These are phyloP conservation scores for Vollenhovia emeryi DNA, from an alignment of 1,140 invertebrate species.

Conservation along the genomic window DNA sequence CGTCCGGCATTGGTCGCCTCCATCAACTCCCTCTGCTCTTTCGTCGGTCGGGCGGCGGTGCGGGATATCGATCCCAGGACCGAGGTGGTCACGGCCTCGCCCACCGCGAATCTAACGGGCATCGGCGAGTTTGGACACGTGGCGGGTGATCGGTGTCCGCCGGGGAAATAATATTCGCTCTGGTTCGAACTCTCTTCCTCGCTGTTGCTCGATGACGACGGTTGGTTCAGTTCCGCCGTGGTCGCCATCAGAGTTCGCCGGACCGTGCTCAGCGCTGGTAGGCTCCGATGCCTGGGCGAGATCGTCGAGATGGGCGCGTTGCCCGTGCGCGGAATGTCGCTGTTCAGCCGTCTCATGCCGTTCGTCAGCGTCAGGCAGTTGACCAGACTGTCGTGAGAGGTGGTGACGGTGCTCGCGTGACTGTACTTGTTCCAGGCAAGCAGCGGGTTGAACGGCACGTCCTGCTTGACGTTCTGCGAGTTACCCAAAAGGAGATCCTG, in stretches of 20 bases:
- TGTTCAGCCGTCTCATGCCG: constrained; percentile 81
- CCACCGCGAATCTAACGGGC: constrained; percentile 88
- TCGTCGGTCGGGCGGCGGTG: constrained; percentile 31
- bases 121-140: constrained; percentile 82
- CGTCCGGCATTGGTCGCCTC: constrained; percentile 69
- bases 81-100: constrained; percentile 87
- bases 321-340: constrained; percentile 79
- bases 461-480: constrained; percentile 91
- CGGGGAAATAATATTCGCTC: not conserved
- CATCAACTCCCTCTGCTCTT: constrained; percentile 60
- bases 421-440: constrained; percentile 58
- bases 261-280: constrained; percentile 77
- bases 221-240: constrained; percentile 21
- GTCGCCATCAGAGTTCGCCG: constrained; percentile 57
- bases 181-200: constrained; percentile 58
- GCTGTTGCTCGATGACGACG: constrained; percentile 38
- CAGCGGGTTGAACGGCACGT: constrained; percentile 90
- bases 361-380: constrained; percentile 65
- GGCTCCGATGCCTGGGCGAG: constrained; percentile 82
- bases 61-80: constrained; percentile 59
- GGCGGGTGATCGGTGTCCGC: constrained; percentile 76
- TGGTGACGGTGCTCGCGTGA: constrained; percentile 14
- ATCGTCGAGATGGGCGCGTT: constrained; percentile 72
- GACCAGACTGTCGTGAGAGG: constrained; percentile 66
- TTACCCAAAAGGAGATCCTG: constrained; percentile 90